Base-by-base conservation (phyloP, 2,888 invertebrate species). In the Cordylochernes scorpioides region DNA sequence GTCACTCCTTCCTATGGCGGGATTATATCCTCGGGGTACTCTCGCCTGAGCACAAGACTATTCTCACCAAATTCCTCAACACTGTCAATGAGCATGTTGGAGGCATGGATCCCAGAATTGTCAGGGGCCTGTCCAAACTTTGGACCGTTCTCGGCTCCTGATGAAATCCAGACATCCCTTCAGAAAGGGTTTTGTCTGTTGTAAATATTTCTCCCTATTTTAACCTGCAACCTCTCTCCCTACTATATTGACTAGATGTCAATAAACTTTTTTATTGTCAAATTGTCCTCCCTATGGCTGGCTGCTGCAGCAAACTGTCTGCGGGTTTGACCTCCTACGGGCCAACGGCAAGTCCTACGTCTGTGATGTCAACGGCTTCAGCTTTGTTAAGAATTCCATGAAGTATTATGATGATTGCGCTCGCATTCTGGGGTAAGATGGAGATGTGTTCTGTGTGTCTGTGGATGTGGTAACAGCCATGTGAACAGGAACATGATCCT, bases 391-490 rank as follows among this genome's bases (percentile, higher is more conserved):
- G 54, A 97, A 91, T 53, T 94, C 94, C 0, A 82, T 82, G 53
- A 99, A 99, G 51, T 99, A 99, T 58, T 99, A 99, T 51, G 97
- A 99, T 54, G 97, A 99, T 50, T 94, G 91, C 54, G 91, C 94
- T 14, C 86, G 91, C 58, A 94, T 99, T 36, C 60, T 88, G 42
- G 88, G 88, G 49, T 54, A 40, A 39, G 46, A 36, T 9, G 27
- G 10, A 8, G 1, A 8, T 26, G 12, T 10, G 24, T 17, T 9
- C 10, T 9, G 9, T 18, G 15, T 16, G 22, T n/a, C n/a, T n/a
- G n/a, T 21, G 8, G 15, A n/a, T 19, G 3, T 24, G n/a, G 17
- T 9, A 15, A 12, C 13, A 17, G 14, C 14, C n/a, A 25, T 15
- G 17, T 15, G 41, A 42, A 25, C 41, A 55, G 55, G 10, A 94